Percentiles rank a stretch among this genome's conserved stretches.
These are phyloP conservation scores for Andrena praecox DNA, from an alignment of 2,888 invertebrate genomes.

Conservation along the genomic window DNA sequence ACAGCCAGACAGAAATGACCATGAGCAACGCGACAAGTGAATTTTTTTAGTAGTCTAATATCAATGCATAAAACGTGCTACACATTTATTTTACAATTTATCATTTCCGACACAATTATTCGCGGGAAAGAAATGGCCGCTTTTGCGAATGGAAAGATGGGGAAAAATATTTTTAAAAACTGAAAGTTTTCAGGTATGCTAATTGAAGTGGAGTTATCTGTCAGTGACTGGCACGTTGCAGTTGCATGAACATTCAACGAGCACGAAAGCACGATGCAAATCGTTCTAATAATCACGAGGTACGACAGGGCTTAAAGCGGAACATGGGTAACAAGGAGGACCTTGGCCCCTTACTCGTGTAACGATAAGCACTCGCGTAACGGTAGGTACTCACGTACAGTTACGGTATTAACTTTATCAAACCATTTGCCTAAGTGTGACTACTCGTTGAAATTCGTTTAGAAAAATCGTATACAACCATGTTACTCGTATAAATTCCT, in stretches of 20 bases:
- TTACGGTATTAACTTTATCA: conserved; percentile 42
- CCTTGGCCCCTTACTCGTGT: conserved; percentile 70
- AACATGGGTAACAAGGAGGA: conserved; percentile 68
- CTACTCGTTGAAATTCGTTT: neutral
- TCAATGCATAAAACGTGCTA: neutral
- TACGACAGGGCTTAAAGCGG: conserved; percentile 59
- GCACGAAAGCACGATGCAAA: conserved; percentile 48
- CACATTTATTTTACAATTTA: neutral
- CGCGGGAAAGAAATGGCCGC: too few species aligned
- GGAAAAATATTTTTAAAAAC: neutral
- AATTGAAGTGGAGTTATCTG: neutral
- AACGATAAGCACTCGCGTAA: conserved; percentile 69
- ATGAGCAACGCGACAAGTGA: too few species aligned
- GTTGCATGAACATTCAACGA: conserved; percentile 36
- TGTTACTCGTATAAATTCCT: neutral
- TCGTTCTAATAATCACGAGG: conserved; percentile 55
- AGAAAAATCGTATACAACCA: neutral
- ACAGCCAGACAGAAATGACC: too few species aligned
- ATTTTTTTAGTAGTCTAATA: neutral
- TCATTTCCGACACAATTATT: too few species aligned
- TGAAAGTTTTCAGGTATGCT: neutral
- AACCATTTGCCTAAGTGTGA: conserved; percentile 25
- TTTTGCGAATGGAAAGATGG: too few species aligned
- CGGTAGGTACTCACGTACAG: conserved; percentile 55
- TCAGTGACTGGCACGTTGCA: neutral